Evolutionary conservation across 2,113 vertebrate species (phyloP).

Genomic region (Neolamprologus sp.): DNA sequence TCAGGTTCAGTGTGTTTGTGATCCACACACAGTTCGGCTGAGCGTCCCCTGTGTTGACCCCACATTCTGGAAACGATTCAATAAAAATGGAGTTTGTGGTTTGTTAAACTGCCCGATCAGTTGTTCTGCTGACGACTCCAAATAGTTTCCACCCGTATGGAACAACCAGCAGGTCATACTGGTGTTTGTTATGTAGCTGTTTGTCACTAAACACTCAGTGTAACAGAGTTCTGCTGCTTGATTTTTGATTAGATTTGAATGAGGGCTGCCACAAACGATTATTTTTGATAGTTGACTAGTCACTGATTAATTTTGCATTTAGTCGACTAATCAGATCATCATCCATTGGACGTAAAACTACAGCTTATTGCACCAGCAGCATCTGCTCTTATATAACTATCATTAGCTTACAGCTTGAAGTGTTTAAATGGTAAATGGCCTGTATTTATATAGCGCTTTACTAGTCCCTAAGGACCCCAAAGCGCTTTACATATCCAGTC

Average conservation of each 20-base stretch:
- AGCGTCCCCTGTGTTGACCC: not conserved
- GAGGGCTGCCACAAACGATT: no score
- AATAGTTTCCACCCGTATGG: not conserved
- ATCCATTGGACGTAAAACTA: no score
- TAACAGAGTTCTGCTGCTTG: not conserved
- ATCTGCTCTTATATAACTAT: no score
- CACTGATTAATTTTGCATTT: no score
- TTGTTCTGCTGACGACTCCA: not conserved
- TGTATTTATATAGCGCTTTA: no score
- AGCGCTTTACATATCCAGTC: no score
- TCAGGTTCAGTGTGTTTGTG: not conserved
- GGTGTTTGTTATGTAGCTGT: not conserved
- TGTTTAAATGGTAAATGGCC: fast-evolving
- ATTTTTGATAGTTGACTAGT: fast-evolving
- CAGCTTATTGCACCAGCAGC: no score
- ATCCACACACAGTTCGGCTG: not conserved
- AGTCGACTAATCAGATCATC: no score
- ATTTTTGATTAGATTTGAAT: not conserved
- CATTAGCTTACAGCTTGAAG: no score
- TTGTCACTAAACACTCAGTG: not conserved
- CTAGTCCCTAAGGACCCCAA: no score
- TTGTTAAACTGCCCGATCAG: not conserved
- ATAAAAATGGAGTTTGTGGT: not conserved
- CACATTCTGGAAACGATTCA: not conserved
- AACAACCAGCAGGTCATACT: not conserved